Evolutionary conservation across 2,888 invertebrate genomes (phyloP).

Genomic region (Polietes domitor): DNA sequence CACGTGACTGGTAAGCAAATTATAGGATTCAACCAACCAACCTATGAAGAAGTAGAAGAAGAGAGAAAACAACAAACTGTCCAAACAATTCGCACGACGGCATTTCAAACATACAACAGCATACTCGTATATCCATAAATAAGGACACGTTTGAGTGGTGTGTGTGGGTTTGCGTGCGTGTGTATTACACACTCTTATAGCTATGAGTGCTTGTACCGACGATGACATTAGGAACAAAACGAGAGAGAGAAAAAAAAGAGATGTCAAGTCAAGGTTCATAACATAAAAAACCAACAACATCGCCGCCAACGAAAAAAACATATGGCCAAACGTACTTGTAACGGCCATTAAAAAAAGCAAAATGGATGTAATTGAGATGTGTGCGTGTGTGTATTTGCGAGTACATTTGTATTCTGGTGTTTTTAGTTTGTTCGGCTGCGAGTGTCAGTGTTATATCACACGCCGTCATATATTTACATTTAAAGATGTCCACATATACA

Average conservation of each 20-base stretch:
- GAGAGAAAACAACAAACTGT: background rate
- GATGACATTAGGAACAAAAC: constrained; percentile 39
- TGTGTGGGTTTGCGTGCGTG: background rate
- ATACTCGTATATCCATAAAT: constrained; percentile 14
- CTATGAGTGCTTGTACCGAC: background rate
- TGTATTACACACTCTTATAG: background rate
- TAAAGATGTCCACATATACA: too few species aligned
- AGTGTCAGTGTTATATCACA: too few species aligned
- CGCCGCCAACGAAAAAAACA: constrained; percentile 12
- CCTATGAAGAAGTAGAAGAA: background rate
- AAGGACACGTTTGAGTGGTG: background rate
- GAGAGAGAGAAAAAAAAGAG: constrained; percentile 11
- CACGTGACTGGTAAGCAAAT: constrained; percentile 62
- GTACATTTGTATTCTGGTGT: background rate
- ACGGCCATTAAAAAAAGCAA: constrained; percentile 41
- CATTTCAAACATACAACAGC: background rate
- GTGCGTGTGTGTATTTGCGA: background rate
- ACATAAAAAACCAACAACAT: constrained; percentile 8
- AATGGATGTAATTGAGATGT: constrained; percentile 55
- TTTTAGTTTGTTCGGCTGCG: too few species aligned
- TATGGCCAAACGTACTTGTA: constrained; percentile 38
- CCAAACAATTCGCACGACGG: background rate
- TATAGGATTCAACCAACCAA: constrained; percentile 25
- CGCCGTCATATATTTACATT: too few species aligned
- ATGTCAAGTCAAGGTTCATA: constrained; percentile 56